phyloP scores from a whole-genome alignment of 2,888 invertebrate genomes.

The Drosophila lutescens region DNA sequence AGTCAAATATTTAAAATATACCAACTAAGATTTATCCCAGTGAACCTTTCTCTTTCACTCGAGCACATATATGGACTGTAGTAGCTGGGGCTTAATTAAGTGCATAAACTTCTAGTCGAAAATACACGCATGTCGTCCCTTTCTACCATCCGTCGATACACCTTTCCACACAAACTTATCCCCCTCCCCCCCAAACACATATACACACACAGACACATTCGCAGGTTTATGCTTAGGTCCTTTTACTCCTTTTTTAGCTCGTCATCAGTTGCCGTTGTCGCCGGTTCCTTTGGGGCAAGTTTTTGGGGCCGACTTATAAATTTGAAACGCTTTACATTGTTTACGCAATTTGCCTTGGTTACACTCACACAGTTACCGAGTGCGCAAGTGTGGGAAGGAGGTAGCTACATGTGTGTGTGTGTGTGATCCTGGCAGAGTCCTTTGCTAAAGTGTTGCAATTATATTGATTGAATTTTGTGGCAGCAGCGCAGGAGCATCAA shows the following conservation, averaged over 20 bases:
- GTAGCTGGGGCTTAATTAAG: constrained; percentile 69
- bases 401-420: not conserved
- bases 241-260: constrained; percentile 35
- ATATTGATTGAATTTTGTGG: constrained; percentile 76
- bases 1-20: no score
- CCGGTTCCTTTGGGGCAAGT: constrained; percentile 47
- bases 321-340: constrained; percentile 73
- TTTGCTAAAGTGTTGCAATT: constrained; percentile 73
- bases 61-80: constrained; percentile 12
- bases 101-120: constrained; percentile 73
- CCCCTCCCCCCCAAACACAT: constrained; percentile 1
- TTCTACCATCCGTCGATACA: not conserved
- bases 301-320: constrained; percentile 66
- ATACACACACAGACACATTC: not conserved
- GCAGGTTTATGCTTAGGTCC: constrained; percentile 25
- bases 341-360: constrained; percentile 69
- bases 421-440: constrained; percentile 47
- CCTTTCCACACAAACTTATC: constrained; percentile 16
- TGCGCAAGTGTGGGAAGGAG: constrained; percentile 1
- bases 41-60: constrained; percentile 14
- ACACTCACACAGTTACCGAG: constrained; percentile 24
- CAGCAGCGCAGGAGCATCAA: constrained; percentile 17
- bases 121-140: constrained; percentile 45
- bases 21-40: not conserved
- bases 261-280: constrained; percentile 54